Percentiles rank a stretch among this genome's conserved stretches.
Conservation (phyloP, 2,797 vertebrate genomes). For the Paguma larvata region DNA sequence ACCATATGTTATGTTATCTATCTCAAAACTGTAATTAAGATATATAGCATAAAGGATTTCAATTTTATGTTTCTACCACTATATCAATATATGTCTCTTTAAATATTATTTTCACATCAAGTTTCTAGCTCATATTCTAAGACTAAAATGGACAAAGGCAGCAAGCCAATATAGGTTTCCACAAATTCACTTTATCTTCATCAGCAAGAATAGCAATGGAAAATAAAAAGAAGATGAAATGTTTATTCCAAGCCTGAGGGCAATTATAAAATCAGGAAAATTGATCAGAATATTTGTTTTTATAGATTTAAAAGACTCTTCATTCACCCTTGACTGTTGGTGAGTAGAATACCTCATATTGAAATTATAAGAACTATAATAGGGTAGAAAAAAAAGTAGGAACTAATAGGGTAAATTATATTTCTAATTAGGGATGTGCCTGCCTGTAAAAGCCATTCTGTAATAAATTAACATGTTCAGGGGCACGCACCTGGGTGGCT, state of each 20-base stretch:
- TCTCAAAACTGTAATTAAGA: neutral
- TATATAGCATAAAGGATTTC: neutral
- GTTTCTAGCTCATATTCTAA: neutral
- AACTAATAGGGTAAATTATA: neutral
- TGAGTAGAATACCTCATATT: neutral
- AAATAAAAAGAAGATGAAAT: neutral
- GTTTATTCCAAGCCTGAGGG: neutral
- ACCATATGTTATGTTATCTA: neutral
- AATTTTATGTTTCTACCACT: neutral
- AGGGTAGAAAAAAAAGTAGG: neutral
- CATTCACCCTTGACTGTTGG: neutral
- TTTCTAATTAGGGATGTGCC: neutral
- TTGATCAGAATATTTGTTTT: neutral
- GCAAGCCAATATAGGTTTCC: neutral
- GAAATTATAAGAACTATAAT: neutral
- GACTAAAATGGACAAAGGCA: neutral
- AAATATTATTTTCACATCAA: constrained; percentile 35
- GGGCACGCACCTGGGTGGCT: no score
- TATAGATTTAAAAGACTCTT: neutral
- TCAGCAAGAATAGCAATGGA: neutral
- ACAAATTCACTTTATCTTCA: neutral
- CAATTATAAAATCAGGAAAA: neutral
- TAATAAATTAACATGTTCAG: neutral
- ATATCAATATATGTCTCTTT: constrained; percentile 33
- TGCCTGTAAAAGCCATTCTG: neutral